Base-by-base conservation (phyloP, 2,888 invertebrate species). In the Synanthedon formicaeformis region DNA sequence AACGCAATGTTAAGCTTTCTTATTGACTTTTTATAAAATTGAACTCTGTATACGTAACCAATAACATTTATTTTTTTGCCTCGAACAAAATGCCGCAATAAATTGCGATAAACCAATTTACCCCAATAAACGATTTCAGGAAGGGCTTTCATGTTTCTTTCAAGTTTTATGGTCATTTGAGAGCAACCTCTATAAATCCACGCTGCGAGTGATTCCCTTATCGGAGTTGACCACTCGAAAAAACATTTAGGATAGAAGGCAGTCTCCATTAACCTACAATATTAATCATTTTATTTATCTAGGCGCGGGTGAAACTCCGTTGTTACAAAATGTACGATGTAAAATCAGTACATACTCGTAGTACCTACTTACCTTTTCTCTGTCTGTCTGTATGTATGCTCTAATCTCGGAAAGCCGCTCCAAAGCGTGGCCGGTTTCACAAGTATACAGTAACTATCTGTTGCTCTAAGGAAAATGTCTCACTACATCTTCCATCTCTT, bases 141-240 rank as follows among this genome's bases (percentile, higher is more conserved):
- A 52, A 52, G 55, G 57, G 57, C 60, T 60, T 60, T 61, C 55
- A 58, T 59, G 60, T 59, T 61, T 56, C 57, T 57, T 60, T 60
- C 60, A 57, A 60, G 60, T 62, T 65, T 64, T 63, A 64, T 64
- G 62, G 63, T 63, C 62, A 64, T 63, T 65, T 65, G 55, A 62
- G 57, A 58, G 59, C 60, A 64, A 60, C 64, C 62, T 56, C 64
- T 58, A 63, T 64, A 63, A 64, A 64, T 63, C 60, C 55, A 54
- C 23, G 16, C 51, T 54, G 60, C 51, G 51, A 59, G 58, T 58
- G 58, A 58, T 62, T 59, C 61, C 57, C 58, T 60, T 64, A 65
- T 63, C 58, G 59, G 50, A 49, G 14, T 49, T 41, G 40, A 50
- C n/a, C 48, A 45, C 45, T 45, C 45, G 45, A 45, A 45, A 45